Evolutionary conservation across 2,888 invertebrate species (phyloP).

Genomic region (Escarpia spicata): DNA sequence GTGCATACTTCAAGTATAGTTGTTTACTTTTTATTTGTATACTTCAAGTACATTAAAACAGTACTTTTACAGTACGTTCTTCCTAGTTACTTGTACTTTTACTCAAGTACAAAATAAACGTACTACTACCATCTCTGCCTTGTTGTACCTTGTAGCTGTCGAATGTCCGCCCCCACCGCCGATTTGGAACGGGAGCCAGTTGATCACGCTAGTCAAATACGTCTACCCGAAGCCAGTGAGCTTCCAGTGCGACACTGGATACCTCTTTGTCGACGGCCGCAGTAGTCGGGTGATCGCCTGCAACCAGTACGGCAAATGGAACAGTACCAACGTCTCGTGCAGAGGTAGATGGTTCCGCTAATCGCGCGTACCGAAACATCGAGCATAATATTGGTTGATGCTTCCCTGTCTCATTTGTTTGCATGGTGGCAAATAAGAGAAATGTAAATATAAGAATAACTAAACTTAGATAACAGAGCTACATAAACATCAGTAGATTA

Average conservation of each 20-base stretch:
- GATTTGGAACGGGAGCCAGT: constrained; percentile 30
- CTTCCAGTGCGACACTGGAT: constrained; percentile 36
- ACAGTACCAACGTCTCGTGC: constrained; percentile 42
- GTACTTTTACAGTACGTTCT: no score
- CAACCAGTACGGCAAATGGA: constrained; percentile 41
- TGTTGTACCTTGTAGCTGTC: constrained; percentile 30
- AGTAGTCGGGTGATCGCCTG: constrained; percentile 34
- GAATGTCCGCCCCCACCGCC: constrained; percentile 31
- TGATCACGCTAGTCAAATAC: constrained; percentile 18
- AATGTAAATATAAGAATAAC: no score
- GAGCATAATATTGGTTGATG: no score
- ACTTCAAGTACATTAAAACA: no score
- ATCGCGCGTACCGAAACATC: no score
- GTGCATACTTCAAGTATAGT: no score
- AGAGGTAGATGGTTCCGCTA: constrained; percentile 31
- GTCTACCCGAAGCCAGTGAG: constrained; percentile 32
- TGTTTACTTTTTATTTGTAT: no score
- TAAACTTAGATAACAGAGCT: no score
- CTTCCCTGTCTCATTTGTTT: no score
- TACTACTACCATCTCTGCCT: not conserved
- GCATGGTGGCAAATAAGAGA: no score
- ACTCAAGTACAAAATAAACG: not conserved
- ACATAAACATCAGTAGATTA: no score
- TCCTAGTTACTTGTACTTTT: no score
- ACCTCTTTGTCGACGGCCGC: constrained; percentile 42